Conservation (phyloP, 2,113 vertebrate genomes). For the Tragelaphus strepsiceros region DNA sequence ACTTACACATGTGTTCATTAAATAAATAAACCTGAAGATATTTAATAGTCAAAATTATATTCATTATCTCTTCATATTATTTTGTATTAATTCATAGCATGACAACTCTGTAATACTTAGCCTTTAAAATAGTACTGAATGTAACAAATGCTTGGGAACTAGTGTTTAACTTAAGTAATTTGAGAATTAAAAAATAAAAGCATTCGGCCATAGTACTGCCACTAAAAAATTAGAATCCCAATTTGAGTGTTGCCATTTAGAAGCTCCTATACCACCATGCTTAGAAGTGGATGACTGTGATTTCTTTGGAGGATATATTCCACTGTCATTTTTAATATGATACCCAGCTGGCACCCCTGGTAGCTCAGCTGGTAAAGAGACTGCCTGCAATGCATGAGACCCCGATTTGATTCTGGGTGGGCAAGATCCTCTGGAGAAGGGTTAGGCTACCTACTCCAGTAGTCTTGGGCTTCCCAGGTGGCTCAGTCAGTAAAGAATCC, state of each 20-base stretch:
- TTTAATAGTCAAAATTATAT: not conserved
- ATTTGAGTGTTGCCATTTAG: conserved; percentile 29
- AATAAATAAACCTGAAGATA: not conserved
- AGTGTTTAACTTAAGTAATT: conserved; percentile 26
- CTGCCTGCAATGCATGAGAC: accelerated
- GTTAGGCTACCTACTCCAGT: not conserved
- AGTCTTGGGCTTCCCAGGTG: not conserved
- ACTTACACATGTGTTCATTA: not conserved
- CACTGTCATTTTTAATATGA: not conserved
- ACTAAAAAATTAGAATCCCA: conserved; percentile 38
- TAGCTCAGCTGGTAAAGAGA: not conserved
- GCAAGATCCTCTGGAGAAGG: not conserved
- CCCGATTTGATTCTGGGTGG: not conserved
- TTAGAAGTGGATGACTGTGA: conserved; percentile 35
- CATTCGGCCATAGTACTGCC: conserved; percentile 33
- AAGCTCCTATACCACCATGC: conserved; percentile 6
- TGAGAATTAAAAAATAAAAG: not conserved
- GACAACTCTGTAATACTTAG: not conserved
- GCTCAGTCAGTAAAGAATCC: not conserved
- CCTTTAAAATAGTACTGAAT: not conserved
- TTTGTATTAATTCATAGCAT: not conserved
- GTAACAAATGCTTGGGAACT: conserved; percentile 18
- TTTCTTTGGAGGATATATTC: conserved; percentile 6
- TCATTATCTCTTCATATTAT: not conserved
- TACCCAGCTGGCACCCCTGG: not conserved